phyloP scores from a whole-genome alignment of 2,113 vertebrate genomes.

The Pachypanchax playfairii region DNA sequence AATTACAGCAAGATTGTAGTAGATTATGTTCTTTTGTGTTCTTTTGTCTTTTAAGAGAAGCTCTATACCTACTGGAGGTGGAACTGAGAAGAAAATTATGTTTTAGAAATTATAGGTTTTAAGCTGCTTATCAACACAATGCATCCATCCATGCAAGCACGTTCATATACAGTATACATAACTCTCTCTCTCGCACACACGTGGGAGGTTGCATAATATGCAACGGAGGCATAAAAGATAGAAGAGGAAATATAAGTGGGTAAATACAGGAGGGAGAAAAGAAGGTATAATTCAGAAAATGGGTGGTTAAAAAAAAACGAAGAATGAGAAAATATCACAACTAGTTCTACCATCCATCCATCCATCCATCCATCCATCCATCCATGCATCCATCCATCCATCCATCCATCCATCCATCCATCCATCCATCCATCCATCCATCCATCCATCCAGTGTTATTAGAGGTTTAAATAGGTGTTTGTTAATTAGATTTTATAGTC shows the following conservation, averaged over 20 bases:
- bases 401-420: no score
- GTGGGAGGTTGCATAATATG: conserved; percentile 54
- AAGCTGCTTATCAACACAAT: conserved; percentile 46
- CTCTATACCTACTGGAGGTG: conserved; percentile 30
- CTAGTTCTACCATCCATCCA: no score
- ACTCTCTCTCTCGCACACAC: conserved; percentile 18
- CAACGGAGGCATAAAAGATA: conserved; percentile 43
- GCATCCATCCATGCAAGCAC: conserved; percentile 32
- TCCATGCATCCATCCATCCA: no score
- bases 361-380: no score
- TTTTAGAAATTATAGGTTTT: conserved; percentile 66
- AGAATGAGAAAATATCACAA: not conserved
- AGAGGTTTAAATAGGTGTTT: no score
- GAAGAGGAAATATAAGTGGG: conserved; percentile 35
- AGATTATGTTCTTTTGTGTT: conserved; percentile 6
- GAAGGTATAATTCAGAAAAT: conserved; percentile 17
- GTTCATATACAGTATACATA: conserved; percentile 9
- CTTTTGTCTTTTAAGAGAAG: conserved; percentile 17
- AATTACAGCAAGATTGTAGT: conserved; percentile 26
- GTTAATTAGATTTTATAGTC: no score
- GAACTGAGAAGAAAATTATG: conserved; percentile 47
- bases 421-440: no score
- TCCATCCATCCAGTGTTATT: no score
- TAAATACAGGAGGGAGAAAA: conserved; percentile 12
- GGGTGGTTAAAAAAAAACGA: not conserved